These are phyloP conservation scores for Labia minor DNA, from an alignment of 2,888 invertebrate species.

Conservation along the genomic window DNA sequence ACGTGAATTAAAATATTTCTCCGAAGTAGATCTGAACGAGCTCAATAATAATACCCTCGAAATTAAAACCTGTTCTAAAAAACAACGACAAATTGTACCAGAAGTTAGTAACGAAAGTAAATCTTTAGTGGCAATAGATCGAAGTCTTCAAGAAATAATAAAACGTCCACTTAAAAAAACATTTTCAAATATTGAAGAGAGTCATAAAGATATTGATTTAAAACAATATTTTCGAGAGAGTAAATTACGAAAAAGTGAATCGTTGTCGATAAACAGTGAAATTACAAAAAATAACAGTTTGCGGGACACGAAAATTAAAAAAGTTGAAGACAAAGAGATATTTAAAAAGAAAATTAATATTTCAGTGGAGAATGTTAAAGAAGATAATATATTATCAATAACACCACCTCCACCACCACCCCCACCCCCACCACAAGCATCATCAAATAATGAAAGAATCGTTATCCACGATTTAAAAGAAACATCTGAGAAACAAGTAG, in stretches of 20 bases:
- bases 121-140: neutral
- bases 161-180: neutral
- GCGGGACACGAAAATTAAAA: neutral
- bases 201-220: neutral
- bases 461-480: too few relatives aligned
- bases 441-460: too few relatives aligned
- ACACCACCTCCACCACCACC: too few relatives aligned
- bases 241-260: neutral
- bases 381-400: too few relatives aligned
- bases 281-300: neutral
- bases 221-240: neutral
- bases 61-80: neutral
- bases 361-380: too few relatives aligned
- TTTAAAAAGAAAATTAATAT: neutral
- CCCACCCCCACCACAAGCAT: too few relatives aligned
- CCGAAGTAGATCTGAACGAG: neutral
- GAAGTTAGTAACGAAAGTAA: neutral
- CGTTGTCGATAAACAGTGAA: neutral
- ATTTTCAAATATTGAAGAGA: neutral
- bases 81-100: neutral
- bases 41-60: neutral
- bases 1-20: conserved; percentile 1
- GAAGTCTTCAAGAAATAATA: neutral
- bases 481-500: neutral
- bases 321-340: neutral